Evolutionary conservation across 2,797 vertebrate genomes (phyloP).

Genomic region (Centroberyx gerrardi): DNA sequence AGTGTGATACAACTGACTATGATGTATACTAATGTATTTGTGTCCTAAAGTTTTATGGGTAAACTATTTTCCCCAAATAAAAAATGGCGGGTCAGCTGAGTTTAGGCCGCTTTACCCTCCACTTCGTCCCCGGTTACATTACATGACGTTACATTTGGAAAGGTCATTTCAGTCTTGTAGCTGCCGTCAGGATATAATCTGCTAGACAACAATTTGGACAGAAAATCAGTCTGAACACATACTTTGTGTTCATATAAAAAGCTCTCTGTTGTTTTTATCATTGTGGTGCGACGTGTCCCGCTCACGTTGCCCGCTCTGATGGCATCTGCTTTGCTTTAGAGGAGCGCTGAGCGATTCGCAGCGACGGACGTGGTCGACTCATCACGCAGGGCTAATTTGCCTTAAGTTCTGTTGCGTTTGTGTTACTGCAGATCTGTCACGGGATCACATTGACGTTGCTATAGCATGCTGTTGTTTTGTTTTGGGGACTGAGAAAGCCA

Average conservation of each 20-base stretch:
- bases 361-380: conserved; percentile 77
- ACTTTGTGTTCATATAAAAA: conserved; percentile 42
- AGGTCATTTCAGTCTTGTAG: conserved; percentile 49
- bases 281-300: conserved; percentile 57
- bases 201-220: conserved; percentile 39
- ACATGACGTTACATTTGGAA: conserved; percentile 40
- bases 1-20: neutral
- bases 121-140: neutral
- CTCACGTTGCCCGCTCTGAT: conserved; percentile 55
- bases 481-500: conserved; percentile 66
- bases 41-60: conserved; percentile 5
- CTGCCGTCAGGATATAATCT: conserved; percentile 48
- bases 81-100: neutral
- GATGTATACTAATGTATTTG: neutral
- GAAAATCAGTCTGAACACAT: conserved; percentile 25
- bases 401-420: conserved; percentile 69
- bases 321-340: conserved; percentile 84
- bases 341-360: conserved; percentile 67
- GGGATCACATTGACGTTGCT: conserved; percentile 73
- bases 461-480: conserved; percentile 79
- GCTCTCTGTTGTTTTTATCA: conserved; percentile 64
- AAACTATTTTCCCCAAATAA: too few species aligned
- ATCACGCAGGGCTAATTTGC: conserved; percentile 81
- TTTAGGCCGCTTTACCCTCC: neutral
- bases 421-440: conserved; percentile 74